Base-by-base conservation (phyloP, 2,888 invertebrate species). In the Lycaena phlaeas region DNA sequence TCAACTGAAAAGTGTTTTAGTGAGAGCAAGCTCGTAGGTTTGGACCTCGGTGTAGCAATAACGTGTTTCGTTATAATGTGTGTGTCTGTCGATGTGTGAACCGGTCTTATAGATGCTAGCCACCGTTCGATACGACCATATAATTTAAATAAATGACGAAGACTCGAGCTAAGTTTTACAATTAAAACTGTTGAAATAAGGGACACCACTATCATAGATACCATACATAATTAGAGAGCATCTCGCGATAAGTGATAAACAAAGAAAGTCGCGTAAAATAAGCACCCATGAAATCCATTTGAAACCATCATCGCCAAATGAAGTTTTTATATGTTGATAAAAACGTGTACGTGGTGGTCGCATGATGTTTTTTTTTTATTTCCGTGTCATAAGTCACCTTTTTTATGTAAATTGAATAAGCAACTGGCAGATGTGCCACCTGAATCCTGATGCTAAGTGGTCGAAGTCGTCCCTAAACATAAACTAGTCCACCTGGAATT, bases 91-190 rank as follows among this genome's bases (percentile, higher is more conserved):
- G 55, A 58, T 59, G 56, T 59, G 54, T 58, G 59, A 71, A 77
- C 78, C 77, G 77, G 76, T 76, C 74, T 49, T 57, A 64, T 61
- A 69, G 67, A 69, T 61, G 53, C 60, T 54, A 63, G 65, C 69
- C 64, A 68, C 68, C 65, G 71, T 70, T 71, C 67, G 61, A 63
- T 64, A 65, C 64, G 65, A 67, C 67, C 64, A 66, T 64, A 70
- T 71, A 59, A 72, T 74, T 74, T 73, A 66, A 72, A 72, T 73
- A 73, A 69, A 66, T 70, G 68, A 68, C 68, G 65, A 68, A 72
- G 64, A 59, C 62, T 65, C 67, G 47, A 45, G 47, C 64, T 65
- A 63, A 51, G 68, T 70, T 71, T 69, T 65, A 71, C 72, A 73
- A 76, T 70, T 73, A 69, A 72, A 71, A 74, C 70, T 71, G 66